These are phyloP conservation scores for Sycophila texana DNA, from an alignment of 2,888 invertebrate species.

Conservation along the genomic window DNA sequence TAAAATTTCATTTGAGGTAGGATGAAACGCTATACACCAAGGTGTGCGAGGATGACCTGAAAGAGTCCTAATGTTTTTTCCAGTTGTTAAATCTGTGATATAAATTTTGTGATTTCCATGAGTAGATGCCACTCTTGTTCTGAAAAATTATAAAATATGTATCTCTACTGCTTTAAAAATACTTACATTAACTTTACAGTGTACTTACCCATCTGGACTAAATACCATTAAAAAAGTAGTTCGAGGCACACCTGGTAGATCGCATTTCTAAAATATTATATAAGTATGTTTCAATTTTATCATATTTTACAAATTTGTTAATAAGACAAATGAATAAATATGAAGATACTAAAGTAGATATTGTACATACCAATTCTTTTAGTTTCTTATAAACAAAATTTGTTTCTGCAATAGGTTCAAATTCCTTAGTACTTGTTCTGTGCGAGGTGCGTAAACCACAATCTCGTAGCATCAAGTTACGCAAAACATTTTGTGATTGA, in stretches of 20 bases:
- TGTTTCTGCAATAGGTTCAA: slow-evolving; percentile 82
- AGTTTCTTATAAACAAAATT: slow-evolving; percentile 80
- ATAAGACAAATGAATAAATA: slow-evolving; percentile 13
- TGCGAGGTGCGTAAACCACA: slow-evolving; percentile 65
- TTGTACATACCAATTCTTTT: slow-evolving; percentile 79
- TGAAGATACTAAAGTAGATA: background rate
- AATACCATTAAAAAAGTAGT: slow-evolving; percentile 92
- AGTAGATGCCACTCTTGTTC: slow-evolving; percentile 89
- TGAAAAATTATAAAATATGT: slow-evolving; percentile 66
- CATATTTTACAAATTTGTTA: background rate
- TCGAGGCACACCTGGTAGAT: slow-evolving; percentile 85
- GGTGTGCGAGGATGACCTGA: slow-evolving; percentile 92
- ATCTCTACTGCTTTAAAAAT: background rate
- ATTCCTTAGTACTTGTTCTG: slow-evolving; percentile 77
- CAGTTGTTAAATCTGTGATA: slow-evolving; percentile 87
- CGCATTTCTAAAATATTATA: slow-evolving; percentile 79
- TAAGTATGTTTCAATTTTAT: slow-evolving; percentile 11
- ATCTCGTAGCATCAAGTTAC: slow-evolving; percentile 69
- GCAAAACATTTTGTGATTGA: slow-evolving; percentile 66
- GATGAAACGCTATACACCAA: slow-evolving; percentile 94
- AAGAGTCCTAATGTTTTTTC: slow-evolving; percentile 86
- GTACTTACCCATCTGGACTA: slow-evolving; percentile 88
- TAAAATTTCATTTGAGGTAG: slow-evolving; percentile 87
- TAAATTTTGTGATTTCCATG: slow-evolving; percentile 94
- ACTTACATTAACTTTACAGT: background rate